Conservation (phyloP, 2,113 vertebrate species). For the Lophura nycthemera region DNA sequence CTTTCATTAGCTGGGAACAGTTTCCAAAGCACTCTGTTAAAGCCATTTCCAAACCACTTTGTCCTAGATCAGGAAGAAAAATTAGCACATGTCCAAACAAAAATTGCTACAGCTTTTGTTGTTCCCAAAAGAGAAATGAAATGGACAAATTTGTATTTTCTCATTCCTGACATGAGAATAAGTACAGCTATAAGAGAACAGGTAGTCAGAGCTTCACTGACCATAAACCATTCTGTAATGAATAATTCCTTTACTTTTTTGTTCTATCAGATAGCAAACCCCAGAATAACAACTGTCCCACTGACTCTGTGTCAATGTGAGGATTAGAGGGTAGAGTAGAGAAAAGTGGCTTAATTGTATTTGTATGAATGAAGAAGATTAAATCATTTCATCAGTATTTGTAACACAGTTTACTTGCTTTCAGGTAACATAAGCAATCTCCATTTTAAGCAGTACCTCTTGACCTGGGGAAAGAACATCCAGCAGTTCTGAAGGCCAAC, state of each 20-base stretch:
- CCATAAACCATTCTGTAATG: background rate
- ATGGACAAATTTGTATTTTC: background rate
- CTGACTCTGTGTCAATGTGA: background rate
- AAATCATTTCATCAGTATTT: background rate
- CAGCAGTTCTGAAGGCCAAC: background rate
- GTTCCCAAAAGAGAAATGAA: background rate
- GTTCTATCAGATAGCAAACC: background rate
- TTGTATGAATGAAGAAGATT: background rate
- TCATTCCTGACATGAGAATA: background rate
- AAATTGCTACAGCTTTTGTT: background rate
- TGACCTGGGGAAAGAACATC: background rate
- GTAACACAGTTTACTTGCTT: background rate
- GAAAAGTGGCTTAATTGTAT: background rate
- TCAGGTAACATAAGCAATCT: background rate
- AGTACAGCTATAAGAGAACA: background rate
- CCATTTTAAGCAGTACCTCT: background rate
- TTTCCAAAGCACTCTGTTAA: background rate
- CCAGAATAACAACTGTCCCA: background rate
- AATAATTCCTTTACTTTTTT: background rate
- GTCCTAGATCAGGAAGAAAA: background rate
- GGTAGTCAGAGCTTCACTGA: background rate
- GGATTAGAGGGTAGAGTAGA: background rate
- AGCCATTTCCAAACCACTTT: slow-evolving; percentile 6
- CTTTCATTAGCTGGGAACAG: slow-evolving; percentile 5
- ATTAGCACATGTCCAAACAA: background rate